Evolutionary conservation across 2,797 vertebrate species (phyloP), one percentile per base, ranked within the genome.

Genomic region (Sebastes dallii): DNA sequence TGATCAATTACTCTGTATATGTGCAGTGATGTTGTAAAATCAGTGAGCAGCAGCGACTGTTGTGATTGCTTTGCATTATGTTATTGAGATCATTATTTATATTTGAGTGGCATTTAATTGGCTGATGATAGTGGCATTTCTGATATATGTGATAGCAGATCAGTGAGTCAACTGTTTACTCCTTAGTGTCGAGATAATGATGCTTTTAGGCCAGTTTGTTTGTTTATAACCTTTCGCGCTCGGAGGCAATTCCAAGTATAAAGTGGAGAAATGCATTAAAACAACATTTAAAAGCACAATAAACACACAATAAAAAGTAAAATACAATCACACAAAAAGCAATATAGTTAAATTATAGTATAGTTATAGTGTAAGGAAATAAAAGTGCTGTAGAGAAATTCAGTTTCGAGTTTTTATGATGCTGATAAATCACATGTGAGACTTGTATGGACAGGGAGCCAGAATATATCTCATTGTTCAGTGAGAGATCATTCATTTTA

Each of bases 1-100:
- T 72, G 62, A 88, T 86, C 75, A 85, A 66, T 88, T 86, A 80
- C 77, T 75, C 69, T 72, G 66, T 54, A 67, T 83, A 78, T 81
- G 86, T 34, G 79, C 83, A 77, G 77, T 16, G 54, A 70, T 65
- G 80, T 68, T 22, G 42, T 77, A 59, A 80, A 89, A 81, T 85
- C 82, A 86, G 64, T n/a, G 39, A 81, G 68, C 72, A 39, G 56
- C 75, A 59, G 69, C n/a, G 32, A 76, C 81, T 87, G 77, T 83
- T 82, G 59, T 66, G 78, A 77, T 77, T 77, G 42, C 30, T 25
- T 56, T 75, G 55, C 62, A 81, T 86, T 71, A 66, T 72, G 10
- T 71, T 78, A 81, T 70, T 75, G 56, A 75, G 81, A 62, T 61
- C 29, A 78, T 79, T 54, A 81, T 82, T 85, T 32, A 74, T 69